Evolutionary conservation across 2,888 invertebrate genomes (phyloP), one percentile per base, ranked within the genome.

Genomic region (Drosophila dives): DNA sequence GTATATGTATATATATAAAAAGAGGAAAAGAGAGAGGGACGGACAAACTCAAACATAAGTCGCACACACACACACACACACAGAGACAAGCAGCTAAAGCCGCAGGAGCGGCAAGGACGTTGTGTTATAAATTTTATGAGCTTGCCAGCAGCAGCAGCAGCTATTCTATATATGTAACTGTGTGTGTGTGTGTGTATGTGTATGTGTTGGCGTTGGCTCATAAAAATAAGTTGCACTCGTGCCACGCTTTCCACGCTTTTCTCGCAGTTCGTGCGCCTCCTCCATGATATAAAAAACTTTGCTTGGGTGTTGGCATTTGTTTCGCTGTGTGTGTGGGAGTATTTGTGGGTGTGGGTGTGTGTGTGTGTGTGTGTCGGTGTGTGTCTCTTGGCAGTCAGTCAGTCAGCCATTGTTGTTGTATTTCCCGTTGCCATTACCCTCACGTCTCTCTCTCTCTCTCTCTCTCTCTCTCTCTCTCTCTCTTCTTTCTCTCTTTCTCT

Each of bases 121-220:
- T 90, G 83, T 79, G 86, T 83, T 90, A 90, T 91, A 89, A 91
- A 89, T 90, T 90, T 90, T 90, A 90, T 89, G 87, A 90, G 89
- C 82, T 89, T 90, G 89, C 88, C 87, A 85, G 75, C 77, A 80
- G 60, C 82, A 79, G 65, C 69, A 64, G 69, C 69, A 64, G 69
- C 51, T 45, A 45, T 61, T 54, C 51, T 63, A 32, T 34, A 29
- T 54, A 38, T 67, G 33, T 75, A 38, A 23, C 15, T 23, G 23
- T 64, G 20, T 63, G 32, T 58, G 32, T 58, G 26, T 53, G 38
- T 68, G 29, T 75, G 50, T 76, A 48, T 73, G 55, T 72, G 51
- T 71, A 29, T 76, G 60, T 81, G 54, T 80, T 62, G 77, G 67
- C 74, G 72, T 71, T 78, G 84, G 78, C 82, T 86, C 90, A 88